Percentiles rank a stretch among this genome's conserved stretches.
Evolutionary conservation across 2,888 invertebrate species (phyloP).

Genomic region (Apodemia hepburni): DNA sequence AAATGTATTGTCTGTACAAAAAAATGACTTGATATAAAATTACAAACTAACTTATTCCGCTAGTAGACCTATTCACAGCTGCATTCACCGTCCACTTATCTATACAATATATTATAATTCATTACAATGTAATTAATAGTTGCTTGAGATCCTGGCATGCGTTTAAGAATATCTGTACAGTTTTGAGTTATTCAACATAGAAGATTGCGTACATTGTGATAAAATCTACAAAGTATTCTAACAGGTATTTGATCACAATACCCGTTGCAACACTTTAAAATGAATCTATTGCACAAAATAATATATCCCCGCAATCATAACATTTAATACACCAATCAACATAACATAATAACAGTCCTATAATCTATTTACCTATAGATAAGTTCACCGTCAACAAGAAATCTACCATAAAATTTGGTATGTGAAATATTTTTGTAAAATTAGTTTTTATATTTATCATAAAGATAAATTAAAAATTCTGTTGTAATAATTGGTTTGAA

Average conservation of each 20-base stretch:
- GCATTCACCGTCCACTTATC: slow-evolving; percentile 52
- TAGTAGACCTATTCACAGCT: slow-evolving; percentile 69
- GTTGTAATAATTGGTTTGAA: too few species aligned
- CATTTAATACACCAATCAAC: neutral
- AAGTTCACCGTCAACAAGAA: neutral
- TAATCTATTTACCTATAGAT: neutral
- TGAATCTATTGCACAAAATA: slow-evolving; percentile 11
- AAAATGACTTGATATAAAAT: slow-evolving; percentile 26
- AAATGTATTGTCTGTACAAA: slow-evolving; percentile 18
- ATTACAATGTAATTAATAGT: slow-evolving; percentile 36
- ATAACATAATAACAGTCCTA: neutral
- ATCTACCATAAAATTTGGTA: neutral
- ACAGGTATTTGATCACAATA: slow-evolving; percentile 11
- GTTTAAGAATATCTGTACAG: slow-evolving; percentile 44
- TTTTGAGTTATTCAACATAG: slow-evolving; percentile 37
- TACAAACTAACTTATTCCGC: slow-evolving; percentile 38
- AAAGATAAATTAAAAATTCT: too few species aligned
- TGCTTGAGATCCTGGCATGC: slow-evolving; percentile 63
- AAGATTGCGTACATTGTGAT: slow-evolving; percentile 29
- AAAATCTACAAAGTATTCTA: neutral
- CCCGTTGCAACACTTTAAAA: slow-evolving; percentile 6
- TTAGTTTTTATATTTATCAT: too few species aligned
- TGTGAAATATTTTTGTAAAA: neutral
- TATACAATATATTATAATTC: slow-evolving; percentile 41
- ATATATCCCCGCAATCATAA: neutral